Evolutionary conservation across 2,113 vertebrate species (phyloP).

Genomic region (Channa argus): DNA sequence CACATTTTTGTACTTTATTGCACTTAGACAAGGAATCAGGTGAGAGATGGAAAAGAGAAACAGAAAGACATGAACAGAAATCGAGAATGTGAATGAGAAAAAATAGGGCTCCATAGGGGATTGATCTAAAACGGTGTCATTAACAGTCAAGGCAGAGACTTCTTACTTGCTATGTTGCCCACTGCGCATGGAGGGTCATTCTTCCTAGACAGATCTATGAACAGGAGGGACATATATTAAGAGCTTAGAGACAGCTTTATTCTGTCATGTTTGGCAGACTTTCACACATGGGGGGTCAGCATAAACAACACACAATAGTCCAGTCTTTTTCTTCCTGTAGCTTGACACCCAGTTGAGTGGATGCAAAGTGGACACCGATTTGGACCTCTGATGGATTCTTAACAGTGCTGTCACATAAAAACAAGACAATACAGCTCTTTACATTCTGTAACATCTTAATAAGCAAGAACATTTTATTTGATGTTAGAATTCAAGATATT

Average conservation of each 20-base stretch:
- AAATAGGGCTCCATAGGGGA: constrained; percentile 43
- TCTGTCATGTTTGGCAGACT: constrained; percentile 56
- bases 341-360: constrained; percentile 30
- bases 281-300: constrained; percentile 59
- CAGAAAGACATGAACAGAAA: constrained; percentile 1
- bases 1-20: constrained; percentile 37
- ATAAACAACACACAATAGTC: constrained; percentile 49
- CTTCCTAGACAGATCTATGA: constrained; percentile 68
- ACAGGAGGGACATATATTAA: constrained; percentile 74
- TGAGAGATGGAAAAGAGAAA: neutral
- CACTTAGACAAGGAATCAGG: constrained; percentile 20
- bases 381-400: neutral
- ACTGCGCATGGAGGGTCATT: constrained; percentile 66
- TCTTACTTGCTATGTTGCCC: constrained; percentile 66
- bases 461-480: neutral
- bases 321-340: constrained; percentile 33
- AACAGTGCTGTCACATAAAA: neutral
- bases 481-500: neutral
- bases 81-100: constrained; percentile 19
- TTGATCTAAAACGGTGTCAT: constrained; percentile 76
- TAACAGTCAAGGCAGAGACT: constrained; percentile 75
- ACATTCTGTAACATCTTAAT: neutral
- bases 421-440: neutral
- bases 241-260: constrained; percentile 75
- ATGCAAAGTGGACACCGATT: constrained; percentile 3